A percentile compares a stretch with the other conserved stretches of the same genome.
Conservation (phyloP, 2,888 invertebrate genomes). For the Buathra laborator region DNA sequence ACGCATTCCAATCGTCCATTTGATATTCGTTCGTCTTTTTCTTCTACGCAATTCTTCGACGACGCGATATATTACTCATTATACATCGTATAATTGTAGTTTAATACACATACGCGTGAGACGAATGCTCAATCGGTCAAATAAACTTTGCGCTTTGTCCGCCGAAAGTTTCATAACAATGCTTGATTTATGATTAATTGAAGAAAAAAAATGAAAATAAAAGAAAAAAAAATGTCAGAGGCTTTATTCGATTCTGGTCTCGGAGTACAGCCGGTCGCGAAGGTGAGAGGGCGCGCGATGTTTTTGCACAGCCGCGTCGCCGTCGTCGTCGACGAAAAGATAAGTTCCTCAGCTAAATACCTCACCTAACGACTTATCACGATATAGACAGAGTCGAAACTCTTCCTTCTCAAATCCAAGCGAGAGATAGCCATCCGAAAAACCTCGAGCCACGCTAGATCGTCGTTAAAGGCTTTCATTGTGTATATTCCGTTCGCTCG, state of each 20-base stretch:
- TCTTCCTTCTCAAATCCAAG: slow-evolving; percentile 43
- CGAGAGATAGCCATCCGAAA: not conserved
- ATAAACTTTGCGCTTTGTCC: slow-evolving; percentile 77
- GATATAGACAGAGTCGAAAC: slow-evolving; percentile 67
- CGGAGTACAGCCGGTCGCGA: slow-evolving; percentile 50
- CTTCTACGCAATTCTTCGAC: slow-evolving; percentile 22
- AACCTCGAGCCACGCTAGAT: slow-evolving; percentile 40
- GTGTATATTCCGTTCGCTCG: slow-evolving; percentile 42
- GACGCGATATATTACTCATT: not conserved
- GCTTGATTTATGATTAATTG: slow-evolving; percentile 77
- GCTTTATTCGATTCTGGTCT: slow-evolving; percentile 74
- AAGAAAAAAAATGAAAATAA: slow-evolving; percentile 61
- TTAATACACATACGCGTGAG: not conserved
- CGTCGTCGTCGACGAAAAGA: slow-evolving; percentile 69
- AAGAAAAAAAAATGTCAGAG: too few relatives aligned
- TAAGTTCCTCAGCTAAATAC: slow-evolving; percentile 76
- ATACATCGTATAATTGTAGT: slow-evolving; percentile 28
- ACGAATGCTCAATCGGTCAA: slow-evolving; percentile 75
- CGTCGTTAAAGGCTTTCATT: slow-evolving; percentile 70
- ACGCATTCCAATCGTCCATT: slow-evolving; percentile 36
- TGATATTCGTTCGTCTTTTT: slow-evolving; percentile 32
- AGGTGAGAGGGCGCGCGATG: slow-evolving; percentile 27
- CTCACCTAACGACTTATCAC: slow-evolving; percentile 77
- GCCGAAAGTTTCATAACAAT: slow-evolving; percentile 77
- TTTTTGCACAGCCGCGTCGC: slow-evolving; percentile 39